Evolutionary conservation across 2,888 invertebrate species (phyloP).

Genomic region (Dinocampus coccinellae): DNA sequence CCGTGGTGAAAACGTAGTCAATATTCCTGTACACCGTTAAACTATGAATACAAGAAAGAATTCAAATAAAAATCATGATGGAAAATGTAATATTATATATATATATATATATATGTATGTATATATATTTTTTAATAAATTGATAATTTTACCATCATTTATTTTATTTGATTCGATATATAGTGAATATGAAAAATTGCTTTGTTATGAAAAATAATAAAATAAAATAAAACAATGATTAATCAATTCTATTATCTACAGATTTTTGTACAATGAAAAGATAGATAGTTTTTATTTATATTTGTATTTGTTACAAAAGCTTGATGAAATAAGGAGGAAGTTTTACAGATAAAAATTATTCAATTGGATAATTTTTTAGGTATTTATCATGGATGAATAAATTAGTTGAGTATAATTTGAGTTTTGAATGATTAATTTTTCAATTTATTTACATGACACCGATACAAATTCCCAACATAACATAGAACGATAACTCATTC

Average conservation of each 20-base stretch:
- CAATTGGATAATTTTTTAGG: not conserved
- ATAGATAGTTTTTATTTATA: not conserved
- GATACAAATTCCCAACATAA: not conserved
- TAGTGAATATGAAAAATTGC: not conserved
- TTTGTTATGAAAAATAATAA: not conserved
- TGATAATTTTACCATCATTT: slow-evolving; percentile 3
- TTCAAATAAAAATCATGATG: slow-evolving; percentile 43
- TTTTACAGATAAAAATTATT: not conserved
- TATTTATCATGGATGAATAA: not conserved
- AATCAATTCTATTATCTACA: not conserved
- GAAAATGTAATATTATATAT: not conserved
- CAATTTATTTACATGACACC: not conserved
- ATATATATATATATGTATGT: not conserved
- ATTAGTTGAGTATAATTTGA: not conserved
- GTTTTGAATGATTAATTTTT: not conserved
- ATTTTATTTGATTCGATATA: slow-evolving; percentile 22
- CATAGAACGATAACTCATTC: too few species aligned
- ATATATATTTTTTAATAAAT: not conserved
- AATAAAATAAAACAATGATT: not conserved
- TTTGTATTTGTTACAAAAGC: not conserved
- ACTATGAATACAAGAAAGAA: slow-evolving; percentile 53
- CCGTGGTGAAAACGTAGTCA: slow-evolving; percentile 66
- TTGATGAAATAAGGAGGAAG: not conserved
- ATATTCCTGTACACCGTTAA: slow-evolving; percentile 64
- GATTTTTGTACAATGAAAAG: not conserved